These are phyloP conservation scores for Diarsia dahlii DNA, from an alignment of 2,888 invertebrate species.

Conservation along the genomic window DNA sequence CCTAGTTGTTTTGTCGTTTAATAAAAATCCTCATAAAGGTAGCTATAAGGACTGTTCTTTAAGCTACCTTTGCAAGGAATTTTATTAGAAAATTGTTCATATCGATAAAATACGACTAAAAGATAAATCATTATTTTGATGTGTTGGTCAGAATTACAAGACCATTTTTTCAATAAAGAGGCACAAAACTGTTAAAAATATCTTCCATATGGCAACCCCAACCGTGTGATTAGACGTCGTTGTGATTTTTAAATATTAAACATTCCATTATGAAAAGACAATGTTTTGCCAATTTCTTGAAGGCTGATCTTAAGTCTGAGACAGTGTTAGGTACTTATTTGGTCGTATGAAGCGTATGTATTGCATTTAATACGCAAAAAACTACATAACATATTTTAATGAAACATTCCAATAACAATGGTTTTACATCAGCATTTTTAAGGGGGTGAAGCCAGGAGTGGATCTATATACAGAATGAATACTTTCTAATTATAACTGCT, in stretches of 20 bases:
- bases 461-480: neutral
- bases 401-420: neutral
- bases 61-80: neutral
- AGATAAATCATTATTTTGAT: neutral
- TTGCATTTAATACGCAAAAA: constrained; percentile 25
- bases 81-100: neutral
- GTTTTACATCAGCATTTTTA: neutral
- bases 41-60: neutral
- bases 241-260: constrained; percentile 84
- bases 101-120: neutral
- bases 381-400: neutral
- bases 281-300: constrained; percentile 80
- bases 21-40: neutral
- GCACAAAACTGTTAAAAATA: neutral
- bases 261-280: constrained; percentile 87
- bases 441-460: neutral
- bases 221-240: constrained; percentile 75
- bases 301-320: constrained; percentile 86
- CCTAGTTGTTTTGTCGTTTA: neutral
- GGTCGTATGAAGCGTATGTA: constrained; percentile 68
- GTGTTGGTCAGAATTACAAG: neutral
- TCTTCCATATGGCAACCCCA: constrained; percentile 51
- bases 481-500: neutral
- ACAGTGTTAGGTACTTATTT: constrained; percentile 72
- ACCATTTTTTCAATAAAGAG: neutral